Base-by-base conservation (phyloP, 35 echinoderm and acorn worm species). In the Lytechinus pictus region DNA sequence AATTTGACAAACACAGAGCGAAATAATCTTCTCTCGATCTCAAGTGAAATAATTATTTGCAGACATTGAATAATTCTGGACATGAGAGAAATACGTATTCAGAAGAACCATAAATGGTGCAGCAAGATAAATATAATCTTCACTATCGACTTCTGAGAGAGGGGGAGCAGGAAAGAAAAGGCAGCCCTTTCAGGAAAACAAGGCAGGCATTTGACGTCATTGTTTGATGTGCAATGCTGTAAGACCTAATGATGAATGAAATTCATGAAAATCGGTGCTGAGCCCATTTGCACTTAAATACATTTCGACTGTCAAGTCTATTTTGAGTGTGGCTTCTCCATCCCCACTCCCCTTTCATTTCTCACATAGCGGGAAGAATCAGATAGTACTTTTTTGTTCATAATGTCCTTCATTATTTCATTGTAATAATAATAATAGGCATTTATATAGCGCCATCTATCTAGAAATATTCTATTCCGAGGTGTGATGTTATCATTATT, bases 101-200 rank as follows among this genome's bases (percentile, higher is more conserved):
- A 71, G 61, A 71, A 71, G 16, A 71, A 71, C 12, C 61, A 71
- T 19, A n/a, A 79, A 79, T 79, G 66, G 66, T 79, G 66, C 66
- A 79, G 16, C 66, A 79, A 79, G 66, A 79, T 79, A 79, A 79
- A 79, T 79, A 79, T 79, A 79, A 79, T 79, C 66, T 79, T 79
- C 66, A n/a, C 21, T 24, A 79, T 79, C 66, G 14, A 79, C 66
- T 79, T 5, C 66, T 79, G 33, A 44, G 33, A 79, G 66, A n/a
- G 6, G n/a, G 66, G n/a, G 66, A 7, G 1, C 66, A 79, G 66
- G 66, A n/a, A 79, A 79, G 19, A 24, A 79, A n/a, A 79, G 16
- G 19, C 66, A n/a, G 66, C 66, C 66, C 66, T 79, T 24, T 79
- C 66, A 79, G 66, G 66, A 79, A 79, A 79, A 79, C 66, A 79